Evolutionary conservation across 2,888 invertebrate species (phyloP), one percentile per base, ranked within the genome.

Genomic region (Drosophila nr. fundita): DNA sequence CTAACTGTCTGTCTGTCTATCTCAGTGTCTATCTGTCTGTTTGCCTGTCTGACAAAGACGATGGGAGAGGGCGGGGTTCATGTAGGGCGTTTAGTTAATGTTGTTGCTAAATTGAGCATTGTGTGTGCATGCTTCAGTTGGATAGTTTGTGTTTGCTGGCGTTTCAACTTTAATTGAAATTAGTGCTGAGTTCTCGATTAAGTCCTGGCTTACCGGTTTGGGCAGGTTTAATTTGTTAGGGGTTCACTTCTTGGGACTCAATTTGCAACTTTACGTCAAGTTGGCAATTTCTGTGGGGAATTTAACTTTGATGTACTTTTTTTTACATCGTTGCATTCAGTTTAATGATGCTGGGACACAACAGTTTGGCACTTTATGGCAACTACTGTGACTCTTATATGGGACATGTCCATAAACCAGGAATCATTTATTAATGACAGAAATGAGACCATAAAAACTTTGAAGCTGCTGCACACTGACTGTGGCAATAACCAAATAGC

Each of bases 81-180:
- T 40, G 53, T 60, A 40, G 55, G 52, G 72, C 77, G 62, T 63
- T 80, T 71, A 69, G 87, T 71, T 87, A 85, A 87, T 85, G 86
- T 70, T 71, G 80, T 77, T 83, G 88, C 73, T 70, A 77, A 88
- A 80, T 86, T 79, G 86, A 68, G 86, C 83, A 80, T 76, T 76
- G 68, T 64, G 36, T 75, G 55, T 61, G 42, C 61, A 40, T 52
- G 34, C 29, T 58, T 32, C 24, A 48, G 24, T 45, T 24, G 53
- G 29, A 36, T 27, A 54, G 58, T 73, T 53, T 50, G 55, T 58
- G 71, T 73, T 83, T 81, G 71, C 71, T 64, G 68, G 66, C 84
- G 62, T 74, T 84, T 60, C 78, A 72, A 74, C 69, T 88, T 82
- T 90, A 87, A 87, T 90, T 90, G 89, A 87, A 89, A 87, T 90